Base-by-base conservation (phyloP, 2,797 vertebrate genomes). In the Hypotaenidia okinawae region DNA sequence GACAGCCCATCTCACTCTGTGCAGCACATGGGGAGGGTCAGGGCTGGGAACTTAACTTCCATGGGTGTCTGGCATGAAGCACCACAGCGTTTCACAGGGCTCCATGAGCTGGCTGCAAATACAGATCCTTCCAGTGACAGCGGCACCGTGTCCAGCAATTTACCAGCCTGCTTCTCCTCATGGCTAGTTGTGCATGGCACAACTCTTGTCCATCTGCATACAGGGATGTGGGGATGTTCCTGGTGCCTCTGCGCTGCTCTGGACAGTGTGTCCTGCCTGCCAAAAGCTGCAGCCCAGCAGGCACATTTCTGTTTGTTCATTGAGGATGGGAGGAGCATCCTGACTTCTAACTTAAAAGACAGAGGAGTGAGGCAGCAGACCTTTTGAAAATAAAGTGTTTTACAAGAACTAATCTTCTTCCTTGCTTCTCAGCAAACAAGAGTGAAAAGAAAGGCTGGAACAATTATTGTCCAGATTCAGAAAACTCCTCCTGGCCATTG, bases 391-490 rank as follows among this genome's bases (percentile, higher is more conserved):
- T 4, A 1, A 69, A 76, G 35, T 37, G 72, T 37, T 89, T 83
- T 67, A 58, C 28, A 74, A 70, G 28, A 89, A 16, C 37, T 83
- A 68, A 92, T 89, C 61, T 85, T 58, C 72, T 62, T 82, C 37
- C n/a, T 30, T 49, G 21, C 35, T 79, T 88, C 59, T 28, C 6
- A 2, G 18, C 63, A 94, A 94, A 79, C 8, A 88, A 39, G 63
- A 86, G 45, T 43, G 24, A 30, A 63, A 87, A 69, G 66, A 49
- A 89, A 59, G 11, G 11, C 28, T 58, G 63, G 22, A 77, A 68
- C 30, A 73, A 24, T n/a, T 25, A n/a, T 25, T 86, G 51, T 7
- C 30, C 0, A 0, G 47, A 43, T 25, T 55, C 0, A 0, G 59
- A 66, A 32, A 78, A 1, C 8, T 92, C 32, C 8, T 79, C 30